phyloP scores from a whole-genome alignment of 2,797 vertebrate species.

The Agapornis canus region DNA sequence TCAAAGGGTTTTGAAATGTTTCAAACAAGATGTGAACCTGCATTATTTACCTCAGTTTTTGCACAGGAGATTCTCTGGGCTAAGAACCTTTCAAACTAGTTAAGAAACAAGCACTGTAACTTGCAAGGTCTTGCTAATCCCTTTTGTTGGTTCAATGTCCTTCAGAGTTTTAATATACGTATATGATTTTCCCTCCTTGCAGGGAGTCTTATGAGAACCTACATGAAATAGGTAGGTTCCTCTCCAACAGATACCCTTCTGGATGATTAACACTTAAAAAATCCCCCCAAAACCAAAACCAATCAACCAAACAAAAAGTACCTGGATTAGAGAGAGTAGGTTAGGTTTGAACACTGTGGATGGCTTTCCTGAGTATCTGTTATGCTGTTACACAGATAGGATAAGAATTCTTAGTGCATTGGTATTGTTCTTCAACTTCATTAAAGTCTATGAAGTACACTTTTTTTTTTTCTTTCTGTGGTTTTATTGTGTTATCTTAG shows the following conservation, averaged over 20 bases:
- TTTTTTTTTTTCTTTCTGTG: neutral
- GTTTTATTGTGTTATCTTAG: neutral
- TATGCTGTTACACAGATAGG: neutral
- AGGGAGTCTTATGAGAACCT: neutral
- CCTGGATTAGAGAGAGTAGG: neutral
- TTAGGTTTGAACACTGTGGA: neutral
- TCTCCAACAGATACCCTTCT: neutral
- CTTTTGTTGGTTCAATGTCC: neutral
- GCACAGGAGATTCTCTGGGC: neutral
- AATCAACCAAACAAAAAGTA: neutral
- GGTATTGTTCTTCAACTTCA: neutral
- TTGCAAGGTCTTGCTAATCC: neutral
- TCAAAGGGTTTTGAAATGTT: neutral
- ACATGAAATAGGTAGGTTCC: neutral
- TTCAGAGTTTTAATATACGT: neutral
- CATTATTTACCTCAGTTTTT: neutral
- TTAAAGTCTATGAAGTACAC: neutral
- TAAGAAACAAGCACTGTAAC: neutral
- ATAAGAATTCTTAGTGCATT: neutral
- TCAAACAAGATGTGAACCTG: neutral
- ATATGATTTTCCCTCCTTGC: neutral
- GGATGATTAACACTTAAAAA: neutral
- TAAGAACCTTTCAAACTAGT: neutral
- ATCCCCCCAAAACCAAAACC: neutral
- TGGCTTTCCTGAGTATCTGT: neutral